Evolutionary conservation across 2,797 vertebrate genomes (phyloP).

Genomic region (Enoplosus armatus): DNA sequence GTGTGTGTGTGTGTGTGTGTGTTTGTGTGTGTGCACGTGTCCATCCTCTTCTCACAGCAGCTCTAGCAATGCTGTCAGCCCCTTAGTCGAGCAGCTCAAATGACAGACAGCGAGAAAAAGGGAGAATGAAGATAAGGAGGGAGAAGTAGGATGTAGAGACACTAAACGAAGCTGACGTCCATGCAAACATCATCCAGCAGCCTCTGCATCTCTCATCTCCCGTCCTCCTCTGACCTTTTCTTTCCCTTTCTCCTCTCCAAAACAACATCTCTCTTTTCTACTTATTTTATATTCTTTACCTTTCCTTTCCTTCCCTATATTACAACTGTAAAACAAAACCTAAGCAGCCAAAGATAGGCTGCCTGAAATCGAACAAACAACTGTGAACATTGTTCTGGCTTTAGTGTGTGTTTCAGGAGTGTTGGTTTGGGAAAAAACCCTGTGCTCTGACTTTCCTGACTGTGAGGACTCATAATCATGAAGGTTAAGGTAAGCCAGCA

Average conservation of each 20-base stretch:
- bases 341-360: background rate
- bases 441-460: slow-evolving; percentile 23
- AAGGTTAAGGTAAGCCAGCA: slow-evolving; percentile 28
- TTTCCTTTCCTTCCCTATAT: background rate
- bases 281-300: background rate
- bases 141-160: slow-evolving; percentile 45
- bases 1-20: slow-evolving; percentile 15
- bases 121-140: slow-evolving; percentile 40
- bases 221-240: slow-evolving; percentile 1
- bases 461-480: slow-evolving; percentile 30
- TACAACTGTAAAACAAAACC: background rate
- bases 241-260: background rate
- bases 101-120: slow-evolving; percentile 35
- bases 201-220: slow-evolving; percentile 38
- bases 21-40: background rate
- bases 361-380: background rate
- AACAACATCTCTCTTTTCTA: no score
- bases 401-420: background rate
- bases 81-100: slow-evolving; percentile 30
- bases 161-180: slow-evolving; percentile 56
- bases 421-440: background rate
- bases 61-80: slow-evolving; percentile 44
- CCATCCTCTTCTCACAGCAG: slow-evolving; percentile 6
- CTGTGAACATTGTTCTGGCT: background rate
- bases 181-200: slow-evolving; percentile 49